Percentiles rank a stretch among this genome's conserved stretches.
Evolutionary conservation across 2,113 vertebrate genomes (phyloP).

Genomic region (Sebastes fasciatus): DNA sequence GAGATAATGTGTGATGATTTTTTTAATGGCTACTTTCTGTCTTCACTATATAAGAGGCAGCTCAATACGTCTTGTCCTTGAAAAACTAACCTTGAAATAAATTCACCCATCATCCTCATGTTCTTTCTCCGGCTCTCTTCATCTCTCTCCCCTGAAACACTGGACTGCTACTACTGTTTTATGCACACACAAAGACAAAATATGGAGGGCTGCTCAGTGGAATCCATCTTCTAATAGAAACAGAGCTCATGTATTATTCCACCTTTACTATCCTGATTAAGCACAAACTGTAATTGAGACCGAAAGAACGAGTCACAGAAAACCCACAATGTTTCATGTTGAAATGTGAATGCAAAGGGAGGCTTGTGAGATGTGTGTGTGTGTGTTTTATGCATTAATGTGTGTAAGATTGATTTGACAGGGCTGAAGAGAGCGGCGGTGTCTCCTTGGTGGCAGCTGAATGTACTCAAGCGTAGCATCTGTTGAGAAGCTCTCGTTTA

Average conservation of each 20-base stretch:
- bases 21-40: neutral
- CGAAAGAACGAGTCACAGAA: neutral
- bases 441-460: constrained; percentile 20
- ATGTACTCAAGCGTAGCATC: neutral
- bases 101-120: neutral
- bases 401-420: neutral
- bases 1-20: neutral
- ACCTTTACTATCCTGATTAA: neutral
- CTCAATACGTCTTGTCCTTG: neutral
- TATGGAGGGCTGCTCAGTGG: neutral
- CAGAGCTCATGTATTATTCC: neutral
- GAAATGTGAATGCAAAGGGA: neutral
- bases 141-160: constrained; percentile 3
- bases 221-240: neutral
- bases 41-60: neutral
- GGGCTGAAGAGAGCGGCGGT: neutral
- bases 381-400: neutral
- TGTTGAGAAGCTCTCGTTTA: constrained; percentile 11
- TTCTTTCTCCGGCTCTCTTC: no score
- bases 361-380: neutral
- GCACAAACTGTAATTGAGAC: neutral
- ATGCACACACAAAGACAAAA: neutral
- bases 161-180: neutral
- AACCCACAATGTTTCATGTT: neutral
- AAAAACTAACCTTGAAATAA: neutral